Conservation (phyloP, 1,140 invertebrate species). For the Meloidogyne hapla region DNA sequence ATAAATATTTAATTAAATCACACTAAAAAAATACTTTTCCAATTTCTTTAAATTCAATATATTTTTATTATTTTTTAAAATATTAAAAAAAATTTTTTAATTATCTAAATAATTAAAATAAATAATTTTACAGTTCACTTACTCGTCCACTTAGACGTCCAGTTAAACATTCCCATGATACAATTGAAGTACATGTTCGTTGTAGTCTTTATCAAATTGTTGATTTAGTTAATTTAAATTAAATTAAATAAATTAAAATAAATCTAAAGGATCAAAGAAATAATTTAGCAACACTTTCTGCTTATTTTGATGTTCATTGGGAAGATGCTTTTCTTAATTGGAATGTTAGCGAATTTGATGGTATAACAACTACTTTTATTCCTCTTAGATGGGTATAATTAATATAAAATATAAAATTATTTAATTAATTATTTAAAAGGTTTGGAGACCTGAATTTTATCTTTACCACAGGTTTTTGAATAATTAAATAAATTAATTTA, state of each 20-base stretch:
- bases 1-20: background rate
- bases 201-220: conserved; percentile 62
- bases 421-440: conserved; percentile 18
- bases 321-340: conserved; percentile 56
- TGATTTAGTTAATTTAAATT: conserved; percentile 48
- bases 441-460: conserved; percentile 62
- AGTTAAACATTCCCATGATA: conserved; percentile 32
- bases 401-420: too few species aligned
- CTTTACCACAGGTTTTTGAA: conserved; percentile 50
- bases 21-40: too few species aligned
- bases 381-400: conserved; percentile 48
- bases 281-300: conserved; percentile 61
- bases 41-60: too few species aligned
- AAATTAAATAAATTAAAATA: background rate
- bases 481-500: background rate
- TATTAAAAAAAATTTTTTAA: too few species aligned
- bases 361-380: conserved; percentile 56
- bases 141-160: conserved; percentile 35
- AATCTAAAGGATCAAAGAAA: conserved; percentile 57
- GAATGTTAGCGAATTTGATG: conserved; percentile 56
- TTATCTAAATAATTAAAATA: background rate
- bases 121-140: conserved; percentile 13
- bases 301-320: conserved; percentile 63
- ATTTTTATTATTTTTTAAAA: background rate
- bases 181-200: conserved; percentile 56